Evolutionary conservation across 2,113 vertebrate genomes (phyloP).

Genomic region (Cinclus cinclus): DNA sequence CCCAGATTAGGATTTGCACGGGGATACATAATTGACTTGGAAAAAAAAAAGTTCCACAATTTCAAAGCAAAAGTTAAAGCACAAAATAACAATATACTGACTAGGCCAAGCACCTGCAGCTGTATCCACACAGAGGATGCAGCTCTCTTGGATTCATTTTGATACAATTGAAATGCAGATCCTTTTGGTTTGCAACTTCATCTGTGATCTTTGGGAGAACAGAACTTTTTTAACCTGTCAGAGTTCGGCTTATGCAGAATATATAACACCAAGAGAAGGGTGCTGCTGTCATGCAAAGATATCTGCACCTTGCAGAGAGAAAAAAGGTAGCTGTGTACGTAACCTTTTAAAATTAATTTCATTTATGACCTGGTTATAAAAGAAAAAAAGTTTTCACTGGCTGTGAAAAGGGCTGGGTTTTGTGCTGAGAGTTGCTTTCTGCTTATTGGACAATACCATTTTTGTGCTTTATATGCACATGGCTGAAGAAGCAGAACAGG

Average conservation of each 20-base stretch:
- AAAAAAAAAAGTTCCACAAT: neutral
- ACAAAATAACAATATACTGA: neutral
- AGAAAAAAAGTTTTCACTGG: neutral
- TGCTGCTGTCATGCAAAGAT: neutral
- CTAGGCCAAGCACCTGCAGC: neutral
- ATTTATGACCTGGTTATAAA: neutral
- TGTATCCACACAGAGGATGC: fast-evolving
- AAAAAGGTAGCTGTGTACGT: neutral
- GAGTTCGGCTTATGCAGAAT: neutral
- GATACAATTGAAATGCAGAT: neutral
- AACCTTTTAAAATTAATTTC: neutral
- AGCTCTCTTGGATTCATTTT: neutral
- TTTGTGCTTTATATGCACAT: neutral
- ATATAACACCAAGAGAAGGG: neutral
- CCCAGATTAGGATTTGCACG: neutral
- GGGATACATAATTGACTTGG: neutral
- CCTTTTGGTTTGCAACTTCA: neutral
- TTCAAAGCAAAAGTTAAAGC: neutral
- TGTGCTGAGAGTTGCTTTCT: neutral
- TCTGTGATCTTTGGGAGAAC: neutral
- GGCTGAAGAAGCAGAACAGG: neutral
- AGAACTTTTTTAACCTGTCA: neutral
- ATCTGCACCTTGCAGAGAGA: neutral
- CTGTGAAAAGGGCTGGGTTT: neutral
- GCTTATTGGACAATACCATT: neutral